These are phyloP conservation scores for Cydia strobilella DNA, from an alignment of 1,140 invertebrate genomes.

Conservation along the genomic window DNA sequence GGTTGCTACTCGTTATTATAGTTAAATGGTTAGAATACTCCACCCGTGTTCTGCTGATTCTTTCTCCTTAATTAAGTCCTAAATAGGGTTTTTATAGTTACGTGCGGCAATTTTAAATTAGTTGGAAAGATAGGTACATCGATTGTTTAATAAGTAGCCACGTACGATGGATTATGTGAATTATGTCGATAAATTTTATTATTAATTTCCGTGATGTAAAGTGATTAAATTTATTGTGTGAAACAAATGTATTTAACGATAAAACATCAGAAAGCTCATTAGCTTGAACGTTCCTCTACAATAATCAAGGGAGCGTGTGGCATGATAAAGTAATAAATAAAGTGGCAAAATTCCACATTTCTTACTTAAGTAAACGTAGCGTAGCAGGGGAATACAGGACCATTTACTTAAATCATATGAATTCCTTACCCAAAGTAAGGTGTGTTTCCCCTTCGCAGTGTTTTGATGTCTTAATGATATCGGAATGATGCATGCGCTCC, in stretches of 20 bases:
- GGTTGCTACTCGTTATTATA: neutral
- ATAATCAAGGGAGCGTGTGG: neutral
- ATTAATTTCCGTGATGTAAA: conserved; percentile 2
- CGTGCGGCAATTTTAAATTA: conserved; percentile 24
- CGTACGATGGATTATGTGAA: neutral
- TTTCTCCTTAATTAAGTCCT: neutral
- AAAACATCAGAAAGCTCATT: neutral
- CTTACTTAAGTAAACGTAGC: conserved; percentile 58
- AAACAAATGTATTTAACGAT: conserved; percentile 4
- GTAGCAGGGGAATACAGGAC: conserved; percentile 33
- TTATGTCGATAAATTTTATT: neutral
- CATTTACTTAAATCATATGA: conserved; percentile 52
- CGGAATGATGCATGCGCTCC: conserved; percentile 65
- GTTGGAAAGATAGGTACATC: conserved; percentile 5
- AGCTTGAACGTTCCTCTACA: neutral
- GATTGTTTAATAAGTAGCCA: conserved; percentile 1
- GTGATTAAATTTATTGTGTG: neutral
- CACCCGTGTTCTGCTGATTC: neutral
- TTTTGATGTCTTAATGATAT: conserved; percentile 72
- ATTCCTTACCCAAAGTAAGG: conserved; percentile 60
- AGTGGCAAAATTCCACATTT: conserved; percentile 15
- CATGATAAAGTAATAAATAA: conserved; percentile 27
- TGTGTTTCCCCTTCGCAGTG: conserved; percentile 51
- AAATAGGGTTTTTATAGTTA: neutral
- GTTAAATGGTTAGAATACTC: conserved; percentile 18